phyloP scores from a whole-genome alignment of 2,888 invertebrate species.

The Therioaphis trifolii region DNA sequence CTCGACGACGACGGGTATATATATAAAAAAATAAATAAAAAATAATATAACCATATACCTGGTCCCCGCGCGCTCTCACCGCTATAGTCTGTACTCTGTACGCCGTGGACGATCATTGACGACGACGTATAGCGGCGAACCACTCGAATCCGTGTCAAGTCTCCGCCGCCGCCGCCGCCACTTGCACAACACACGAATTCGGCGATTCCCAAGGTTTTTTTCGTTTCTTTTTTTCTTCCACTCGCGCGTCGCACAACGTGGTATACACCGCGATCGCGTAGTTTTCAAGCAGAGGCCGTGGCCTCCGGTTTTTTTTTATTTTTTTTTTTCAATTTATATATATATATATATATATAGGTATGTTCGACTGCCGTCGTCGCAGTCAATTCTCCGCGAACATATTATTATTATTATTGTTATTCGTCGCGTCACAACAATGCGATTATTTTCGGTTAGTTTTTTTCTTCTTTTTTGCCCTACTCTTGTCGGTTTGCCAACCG shows the following conservation, averaged over 20 bases:
- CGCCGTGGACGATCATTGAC: not conserved
- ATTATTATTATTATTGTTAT: too few species aligned
- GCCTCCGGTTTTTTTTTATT: not conserved
- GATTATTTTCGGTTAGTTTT: too few species aligned
- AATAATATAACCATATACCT: too few species aligned
- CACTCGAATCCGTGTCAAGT: constrained; percentile 1
- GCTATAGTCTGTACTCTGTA: too few species aligned
- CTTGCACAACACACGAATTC: constrained; percentile 10
- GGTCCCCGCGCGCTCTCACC: too few species aligned
- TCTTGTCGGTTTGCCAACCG: too few species aligned
- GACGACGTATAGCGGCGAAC: not conserved
- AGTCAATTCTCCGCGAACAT: too few species aligned
- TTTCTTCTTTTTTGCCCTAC: too few species aligned
- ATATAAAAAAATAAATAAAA: too few species aligned
- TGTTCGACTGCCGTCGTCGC: not conserved
- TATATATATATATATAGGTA: too few species aligned
- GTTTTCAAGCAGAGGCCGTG: not conserved
- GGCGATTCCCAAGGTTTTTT: not conserved
- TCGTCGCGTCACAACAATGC: too few species aligned
- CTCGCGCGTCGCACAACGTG: not conserved
- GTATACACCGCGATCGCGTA: constrained; percentile 6
- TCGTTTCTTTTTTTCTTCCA: not conserved
- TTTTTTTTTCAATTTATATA: not conserved
- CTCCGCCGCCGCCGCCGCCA: not conserved
- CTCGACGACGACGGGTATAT: too few species aligned